Conservation (phyloP, 2,113 vertebrate species). For the Perca schrenkii region DNA sequence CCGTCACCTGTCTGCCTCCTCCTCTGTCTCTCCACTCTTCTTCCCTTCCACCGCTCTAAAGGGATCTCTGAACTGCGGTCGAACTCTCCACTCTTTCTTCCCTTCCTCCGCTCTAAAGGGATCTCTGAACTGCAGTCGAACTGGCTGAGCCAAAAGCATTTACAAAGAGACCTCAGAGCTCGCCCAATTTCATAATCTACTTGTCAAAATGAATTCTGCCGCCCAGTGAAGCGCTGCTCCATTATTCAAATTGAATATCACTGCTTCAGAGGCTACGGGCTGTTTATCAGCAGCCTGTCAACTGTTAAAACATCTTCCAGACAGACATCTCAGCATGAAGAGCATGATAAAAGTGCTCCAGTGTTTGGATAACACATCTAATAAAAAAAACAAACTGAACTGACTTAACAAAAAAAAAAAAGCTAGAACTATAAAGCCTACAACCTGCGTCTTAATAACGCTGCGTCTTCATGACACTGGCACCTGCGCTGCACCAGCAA, state of each 20-base stretch:
- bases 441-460: conserved; percentile 7
- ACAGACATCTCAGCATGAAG: conserved; percentile 44
- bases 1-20: conserved; percentile 40
- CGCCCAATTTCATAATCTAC: conserved; percentile 61
- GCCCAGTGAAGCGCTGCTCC: conserved; percentile 51
- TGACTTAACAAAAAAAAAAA: conserved; percentile 12
- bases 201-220: conserved; percentile 70
- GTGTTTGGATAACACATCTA: conserved; percentile 48
- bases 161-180: conserved; percentile 56
- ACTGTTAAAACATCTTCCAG: conserved; percentile 58
- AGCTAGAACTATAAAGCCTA: conserved; percentile 3
- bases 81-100: neutral
- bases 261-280: conserved; percentile 63
- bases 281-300: conserved; percentile 71
- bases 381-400: neutral
- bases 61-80: conserved; percentile 53
- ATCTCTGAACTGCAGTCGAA: conserved; percentile 54
- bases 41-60: conserved; percentile 30
- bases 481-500: neutral
- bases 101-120: conserved; percentile 35
- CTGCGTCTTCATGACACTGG: neutral
- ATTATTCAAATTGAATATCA: conserved; percentile 78
- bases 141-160: conserved; percentile 38
- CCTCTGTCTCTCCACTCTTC: neutral
- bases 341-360: conserved; percentile 32